phyloP scores from a whole-genome alignment of 2,113 vertebrate genomes.

The Balaeniceps rex region DNA sequence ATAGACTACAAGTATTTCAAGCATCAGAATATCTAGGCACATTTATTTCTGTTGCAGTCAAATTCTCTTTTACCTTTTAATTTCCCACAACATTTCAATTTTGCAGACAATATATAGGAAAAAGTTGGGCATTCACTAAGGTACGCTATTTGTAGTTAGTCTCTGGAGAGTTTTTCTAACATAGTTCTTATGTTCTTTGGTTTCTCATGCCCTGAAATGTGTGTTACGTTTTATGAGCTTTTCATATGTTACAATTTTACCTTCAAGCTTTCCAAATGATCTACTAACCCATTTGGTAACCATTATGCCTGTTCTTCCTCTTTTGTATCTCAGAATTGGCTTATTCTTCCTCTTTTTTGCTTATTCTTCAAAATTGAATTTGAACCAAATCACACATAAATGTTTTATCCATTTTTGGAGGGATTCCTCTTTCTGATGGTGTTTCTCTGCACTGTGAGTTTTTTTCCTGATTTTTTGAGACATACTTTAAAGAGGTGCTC shows the following conservation, averaged over 20 bases:
- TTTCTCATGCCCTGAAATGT: background rate
- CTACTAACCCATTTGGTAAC: background rate
- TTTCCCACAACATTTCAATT: background rate
- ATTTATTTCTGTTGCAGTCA: background rate
- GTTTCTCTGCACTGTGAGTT: background rate
- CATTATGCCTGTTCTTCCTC: background rate
- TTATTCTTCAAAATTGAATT: background rate
- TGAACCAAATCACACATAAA: background rate
- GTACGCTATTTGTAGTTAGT: background rate
- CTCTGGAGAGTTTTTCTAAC: background rate
- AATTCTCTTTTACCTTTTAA: background rate
- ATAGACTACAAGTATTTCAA: background rate
- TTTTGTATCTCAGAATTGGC: background rate
- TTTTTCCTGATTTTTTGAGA: background rate
- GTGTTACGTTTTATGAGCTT: background rate
- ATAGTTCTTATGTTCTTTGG: background rate
- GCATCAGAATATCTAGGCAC: background rate
- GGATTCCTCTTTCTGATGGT: background rate
- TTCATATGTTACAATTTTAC: background rate
- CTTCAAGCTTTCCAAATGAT: background rate
- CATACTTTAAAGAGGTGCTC: background rate
- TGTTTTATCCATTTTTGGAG: background rate
- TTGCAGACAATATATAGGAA: background rate
- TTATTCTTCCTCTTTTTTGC: background rate
- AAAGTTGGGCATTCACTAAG: background rate